phyloP scores from a whole-genome alignment of 2,888 invertebrate species.

The Tachystola acroxantha region DNA sequence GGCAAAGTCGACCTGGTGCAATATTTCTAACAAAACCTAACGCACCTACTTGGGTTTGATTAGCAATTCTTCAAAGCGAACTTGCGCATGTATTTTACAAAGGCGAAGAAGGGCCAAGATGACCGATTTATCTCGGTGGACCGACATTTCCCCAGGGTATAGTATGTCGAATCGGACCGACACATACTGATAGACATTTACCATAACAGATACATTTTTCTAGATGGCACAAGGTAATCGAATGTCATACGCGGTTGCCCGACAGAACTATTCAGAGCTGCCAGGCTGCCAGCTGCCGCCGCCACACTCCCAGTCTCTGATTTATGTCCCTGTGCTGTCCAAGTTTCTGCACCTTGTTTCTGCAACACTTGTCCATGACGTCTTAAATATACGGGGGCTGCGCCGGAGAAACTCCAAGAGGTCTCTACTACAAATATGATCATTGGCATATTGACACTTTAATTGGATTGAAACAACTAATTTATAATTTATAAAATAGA shows the following conservation, averaged over 20 bases:
- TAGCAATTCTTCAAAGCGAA: too few species aligned
- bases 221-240: slow-evolving; percentile 49
- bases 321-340: slow-evolving; percentile 65
- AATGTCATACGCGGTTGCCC: slow-evolving; percentile 67
- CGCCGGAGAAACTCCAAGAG: slow-evolving; percentile 30
- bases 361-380: slow-evolving; percentile 68
- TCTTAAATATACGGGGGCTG: slow-evolving; percentile 54
- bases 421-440: slow-evolving; percentile 16
- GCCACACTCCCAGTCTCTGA: slow-evolving; percentile 51
- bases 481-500: too few species aligned
- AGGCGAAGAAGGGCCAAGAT: too few species aligned
- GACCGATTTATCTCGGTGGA: too few species aligned
- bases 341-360: slow-evolving; percentile 71
- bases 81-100: too few species aligned
- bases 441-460: slow-evolving; percentile 23
- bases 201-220: slow-evolving; percentile 6
- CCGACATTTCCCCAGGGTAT: too few species aligned
- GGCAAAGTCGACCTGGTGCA: too few species aligned
- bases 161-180: too few species aligned
- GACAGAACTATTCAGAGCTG: slow-evolving; percentile 57
- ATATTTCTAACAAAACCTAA: too few species aligned
- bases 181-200: too few species aligned
- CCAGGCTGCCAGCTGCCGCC: slow-evolving; percentile 53
- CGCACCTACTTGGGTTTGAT: too few species aligned
- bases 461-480: slow-evolving; percentile 12